Percentiles rank a stretch among this genome's conserved stretches.
phyloP scores from a whole-genome alignment of 2,797 vertebrate genomes.

The Otolemur crassicaudatus region DNA sequence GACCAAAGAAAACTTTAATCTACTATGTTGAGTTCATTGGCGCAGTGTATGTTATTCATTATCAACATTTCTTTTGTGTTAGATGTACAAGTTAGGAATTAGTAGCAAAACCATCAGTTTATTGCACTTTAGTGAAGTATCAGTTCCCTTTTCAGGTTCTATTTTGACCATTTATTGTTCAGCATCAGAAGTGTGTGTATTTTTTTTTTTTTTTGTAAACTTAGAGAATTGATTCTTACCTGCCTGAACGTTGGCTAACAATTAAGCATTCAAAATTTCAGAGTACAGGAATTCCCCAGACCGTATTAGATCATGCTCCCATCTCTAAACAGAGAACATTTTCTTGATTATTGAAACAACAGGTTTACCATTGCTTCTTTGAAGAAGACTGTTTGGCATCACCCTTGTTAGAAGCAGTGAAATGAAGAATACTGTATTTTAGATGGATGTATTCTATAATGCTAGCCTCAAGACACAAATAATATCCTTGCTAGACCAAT shows the following conservation, averaged over 20 bases:
- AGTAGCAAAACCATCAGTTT: neutral
- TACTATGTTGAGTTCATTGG: neutral
- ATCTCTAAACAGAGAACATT: neutral
- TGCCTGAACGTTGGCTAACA: neutral
- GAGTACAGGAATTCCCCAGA: neutral
- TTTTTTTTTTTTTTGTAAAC: neutral
- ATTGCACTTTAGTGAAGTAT: neutral
- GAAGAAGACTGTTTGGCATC: conserved; percentile 24
- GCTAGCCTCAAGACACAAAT: conserved; percentile 58
- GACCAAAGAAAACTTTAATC: conserved; percentile 53
- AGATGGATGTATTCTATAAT: neutral
- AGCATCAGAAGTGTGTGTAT: neutral
- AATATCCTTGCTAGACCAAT: conserved; percentile 10
- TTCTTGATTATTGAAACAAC: neutral
- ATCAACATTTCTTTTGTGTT: neutral
- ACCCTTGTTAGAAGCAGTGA: neutral
- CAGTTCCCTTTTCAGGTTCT: neutral
- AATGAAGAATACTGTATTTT: neutral
- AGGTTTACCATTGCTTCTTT: neutral
- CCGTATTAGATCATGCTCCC: neutral
- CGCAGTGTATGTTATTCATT: neutral
- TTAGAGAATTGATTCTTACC: neutral
- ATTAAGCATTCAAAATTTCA: conserved; percentile 9
- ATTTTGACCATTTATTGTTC: conserved; percentile 30
- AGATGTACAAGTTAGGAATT: neutral